These are phyloP conservation scores for Protonibea diacanthus DNA, from an alignment of 2,797 vertebrate species.

Conservation along the genomic window DNA sequence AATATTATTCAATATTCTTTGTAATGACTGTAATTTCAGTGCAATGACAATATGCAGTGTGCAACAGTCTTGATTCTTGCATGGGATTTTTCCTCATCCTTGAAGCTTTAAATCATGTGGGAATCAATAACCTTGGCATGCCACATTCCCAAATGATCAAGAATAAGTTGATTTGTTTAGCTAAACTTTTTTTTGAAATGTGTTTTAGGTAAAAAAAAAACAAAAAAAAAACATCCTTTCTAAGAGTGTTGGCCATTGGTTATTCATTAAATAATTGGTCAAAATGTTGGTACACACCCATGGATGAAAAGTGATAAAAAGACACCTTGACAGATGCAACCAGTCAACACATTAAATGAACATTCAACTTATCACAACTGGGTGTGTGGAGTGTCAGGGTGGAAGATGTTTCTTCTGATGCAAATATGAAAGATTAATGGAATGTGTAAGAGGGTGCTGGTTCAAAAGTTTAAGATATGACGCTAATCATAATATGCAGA, in stretches of 20 bases:
- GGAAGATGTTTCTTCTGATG: slow-evolving; percentile 24
- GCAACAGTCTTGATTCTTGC: slow-evolving; percentile 19
- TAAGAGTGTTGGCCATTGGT: slow-evolving; percentile 2
- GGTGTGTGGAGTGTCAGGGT: background rate
- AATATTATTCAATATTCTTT: slow-evolving; percentile 58
- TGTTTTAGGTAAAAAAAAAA: background rate
- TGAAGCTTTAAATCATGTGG: slow-evolving; percentile 31
- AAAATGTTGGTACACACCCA: slow-evolving; percentile 12
- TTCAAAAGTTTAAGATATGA: slow-evolving; percentile 33
- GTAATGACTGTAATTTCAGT: slow-evolving; percentile 50
- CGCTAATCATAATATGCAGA: background rate
- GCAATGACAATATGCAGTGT: slow-evolving; percentile 37
- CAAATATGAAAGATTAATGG: slow-evolving; percentile 14
- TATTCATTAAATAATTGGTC: slow-evolving; percentile 5
- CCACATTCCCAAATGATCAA: background rate
- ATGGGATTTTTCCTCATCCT: slow-evolving; percentile 12
- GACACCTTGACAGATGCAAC: slow-evolving; percentile 40
- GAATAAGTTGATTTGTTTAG: background rate
- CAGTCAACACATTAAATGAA: slow-evolving; percentile 52
- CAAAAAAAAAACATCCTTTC: background rate
- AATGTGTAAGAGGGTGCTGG: slow-evolving; percentile 37
- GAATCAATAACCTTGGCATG: slow-evolving; percentile 33
- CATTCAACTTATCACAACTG: slow-evolving; percentile 22
- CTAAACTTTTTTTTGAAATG: background rate
- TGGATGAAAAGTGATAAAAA: slow-evolving; percentile 2